Evolutionary conservation across 2,797 vertebrate genomes (phyloP).

Genomic region (Epinephelus coioides): DNA sequence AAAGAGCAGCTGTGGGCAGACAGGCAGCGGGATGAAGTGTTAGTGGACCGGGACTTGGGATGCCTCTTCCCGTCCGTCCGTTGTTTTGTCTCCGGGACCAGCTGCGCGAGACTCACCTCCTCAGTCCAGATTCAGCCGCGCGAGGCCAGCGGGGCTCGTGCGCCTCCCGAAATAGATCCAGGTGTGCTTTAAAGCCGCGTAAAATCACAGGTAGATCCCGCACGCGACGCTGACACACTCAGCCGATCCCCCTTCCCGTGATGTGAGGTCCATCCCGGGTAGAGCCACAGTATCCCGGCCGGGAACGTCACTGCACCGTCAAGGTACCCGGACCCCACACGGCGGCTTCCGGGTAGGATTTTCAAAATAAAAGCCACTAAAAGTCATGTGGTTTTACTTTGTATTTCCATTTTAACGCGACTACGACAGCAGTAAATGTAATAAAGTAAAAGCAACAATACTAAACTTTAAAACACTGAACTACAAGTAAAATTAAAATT

Average conservation of each 20-base stretch:
- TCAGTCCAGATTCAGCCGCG: not conserved
- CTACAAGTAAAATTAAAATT: too few relatives aligned
- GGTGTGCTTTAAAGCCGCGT: not conserved
- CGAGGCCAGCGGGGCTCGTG: not conserved
- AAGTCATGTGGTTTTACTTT: too few relatives aligned
- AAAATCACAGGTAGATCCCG: conserved; percentile 25
- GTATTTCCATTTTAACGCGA: too few relatives aligned
- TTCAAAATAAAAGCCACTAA: conserved; percentile 56
- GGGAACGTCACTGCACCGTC: conserved; percentile 59
- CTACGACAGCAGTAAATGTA: too few relatives aligned
- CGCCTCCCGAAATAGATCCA: not conserved
- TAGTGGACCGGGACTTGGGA: conserved; percentile 31
- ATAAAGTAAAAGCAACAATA: too few relatives aligned
- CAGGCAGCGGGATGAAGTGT: not conserved
- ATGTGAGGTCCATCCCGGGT: conserved; percentile 70
- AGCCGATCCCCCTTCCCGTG: conserved; percentile 50
- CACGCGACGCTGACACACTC: conserved; percentile 18
- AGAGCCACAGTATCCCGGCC: conserved; percentile 58
- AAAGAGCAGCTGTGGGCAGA: not conserved
- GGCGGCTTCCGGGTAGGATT: accelerated
- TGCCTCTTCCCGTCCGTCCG: conserved; percentile 60
- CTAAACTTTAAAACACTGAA: too few relatives aligned
- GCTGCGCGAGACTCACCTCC: conserved; percentile 20
- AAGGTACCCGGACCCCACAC: accelerated
- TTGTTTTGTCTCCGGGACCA: conserved; percentile 69